Evolutionary conservation across 2,113 vertebrate genomes (phyloP).

Genomic region (Calyptomena viridis): DNA sequence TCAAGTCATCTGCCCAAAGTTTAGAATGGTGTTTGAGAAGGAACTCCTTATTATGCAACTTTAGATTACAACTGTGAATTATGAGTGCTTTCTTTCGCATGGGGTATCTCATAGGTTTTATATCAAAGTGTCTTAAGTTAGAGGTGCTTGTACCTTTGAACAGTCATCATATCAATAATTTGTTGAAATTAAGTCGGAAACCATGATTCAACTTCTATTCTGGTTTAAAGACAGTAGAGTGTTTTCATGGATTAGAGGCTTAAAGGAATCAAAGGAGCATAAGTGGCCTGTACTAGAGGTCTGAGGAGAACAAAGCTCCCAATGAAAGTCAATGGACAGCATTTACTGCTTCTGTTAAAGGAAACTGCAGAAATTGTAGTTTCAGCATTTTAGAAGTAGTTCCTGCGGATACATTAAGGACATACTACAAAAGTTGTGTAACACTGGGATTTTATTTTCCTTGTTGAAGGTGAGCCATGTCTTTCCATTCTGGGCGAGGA

Average conservation of each 20-base stretch:
- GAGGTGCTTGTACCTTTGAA: not conserved
- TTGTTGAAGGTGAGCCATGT: conserved; percentile 79
- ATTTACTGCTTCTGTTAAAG: not conserved
- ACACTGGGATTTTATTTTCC: not conserved
- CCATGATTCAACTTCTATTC: not conserved
- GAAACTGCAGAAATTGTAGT: not conserved
- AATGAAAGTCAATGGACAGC: not conserved
- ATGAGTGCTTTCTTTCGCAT: not conserved
- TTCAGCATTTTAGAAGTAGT: not conserved
- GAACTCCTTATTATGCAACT: accelerated
- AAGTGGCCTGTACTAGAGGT: not conserved
- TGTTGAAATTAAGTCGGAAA: not conserved
- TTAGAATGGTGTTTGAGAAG: not conserved
- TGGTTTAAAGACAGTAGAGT: not conserved
- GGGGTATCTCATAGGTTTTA: not conserved
- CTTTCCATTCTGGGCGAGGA: conserved; percentile 87
- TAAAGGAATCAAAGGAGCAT: not conserved
- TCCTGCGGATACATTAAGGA: not conserved
- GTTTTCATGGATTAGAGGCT: not conserved
- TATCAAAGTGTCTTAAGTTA: not conserved
- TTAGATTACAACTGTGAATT: not conserved
- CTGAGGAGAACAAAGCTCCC: not conserved
- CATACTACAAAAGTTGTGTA: not conserved
- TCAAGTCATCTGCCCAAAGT: not conserved
- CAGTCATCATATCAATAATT: not conserved